Conservation (phyloP, 2,888 invertebrate genomes). For the Hoplodrina blanda region DNA sequence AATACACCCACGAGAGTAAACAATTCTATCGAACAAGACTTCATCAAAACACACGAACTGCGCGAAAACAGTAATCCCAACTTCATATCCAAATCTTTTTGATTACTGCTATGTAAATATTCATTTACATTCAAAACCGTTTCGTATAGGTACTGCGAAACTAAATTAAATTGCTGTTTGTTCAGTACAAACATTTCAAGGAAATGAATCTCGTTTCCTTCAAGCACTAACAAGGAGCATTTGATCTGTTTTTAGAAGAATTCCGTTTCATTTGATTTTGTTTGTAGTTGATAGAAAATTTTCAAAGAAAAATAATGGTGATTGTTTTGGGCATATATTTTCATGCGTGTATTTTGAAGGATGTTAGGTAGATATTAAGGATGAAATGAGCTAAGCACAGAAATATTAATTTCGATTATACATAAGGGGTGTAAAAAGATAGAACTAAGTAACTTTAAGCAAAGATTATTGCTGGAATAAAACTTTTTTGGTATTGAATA, state of each 20-base stretch:
- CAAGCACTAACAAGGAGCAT: conserved; percentile 27
- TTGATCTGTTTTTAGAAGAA: conserved; percentile 20
- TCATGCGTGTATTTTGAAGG: not conserved
- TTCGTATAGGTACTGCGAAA: conserved; percentile 21
- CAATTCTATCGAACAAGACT: conserved; percentile 7
- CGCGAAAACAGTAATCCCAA: conserved; percentile 12
- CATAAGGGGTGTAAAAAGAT: no score
- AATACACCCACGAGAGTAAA: conserved; percentile 7
- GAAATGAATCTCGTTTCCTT: conserved; percentile 35
- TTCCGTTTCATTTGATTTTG: not conserved
- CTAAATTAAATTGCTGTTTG: conserved; percentile 54
- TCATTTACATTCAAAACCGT: conserved; percentile 45
- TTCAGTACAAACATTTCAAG: conserved; percentile 34
- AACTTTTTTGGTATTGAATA: no score
- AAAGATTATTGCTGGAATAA: no score
- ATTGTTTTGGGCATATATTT: not conserved
- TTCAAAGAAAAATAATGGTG: not conserved
- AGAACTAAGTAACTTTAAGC: no score
- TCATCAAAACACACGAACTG: conserved; percentile 3
- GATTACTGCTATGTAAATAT: conserved; percentile 49
- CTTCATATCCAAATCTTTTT: conserved; percentile 46
- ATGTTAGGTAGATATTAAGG: no score
- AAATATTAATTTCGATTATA: no score
- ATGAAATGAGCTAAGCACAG: no score
- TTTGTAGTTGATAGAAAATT: not conserved